These are phyloP conservation scores for Chrysaora quinquecirrha DNA, from an alignment of 30 jellyfish, hydroid and myxozoan genomes.

Conservation along the genomic window DNA sequence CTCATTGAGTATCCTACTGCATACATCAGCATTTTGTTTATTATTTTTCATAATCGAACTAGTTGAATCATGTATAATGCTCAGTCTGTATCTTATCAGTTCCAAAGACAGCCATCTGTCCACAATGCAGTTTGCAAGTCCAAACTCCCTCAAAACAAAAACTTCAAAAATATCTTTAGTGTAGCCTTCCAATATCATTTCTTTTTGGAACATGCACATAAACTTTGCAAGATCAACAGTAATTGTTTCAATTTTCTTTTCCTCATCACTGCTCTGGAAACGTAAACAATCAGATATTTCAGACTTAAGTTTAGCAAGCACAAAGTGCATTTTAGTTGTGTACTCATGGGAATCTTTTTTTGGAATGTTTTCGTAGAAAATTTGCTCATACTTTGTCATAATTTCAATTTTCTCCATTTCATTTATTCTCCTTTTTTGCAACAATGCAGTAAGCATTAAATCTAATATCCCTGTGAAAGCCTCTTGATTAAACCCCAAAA, in stretches of 20 bases:
- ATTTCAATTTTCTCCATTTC: slow-evolving; percentile 47
- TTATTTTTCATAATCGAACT: slow-evolving; percentile 28
- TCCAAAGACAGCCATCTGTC: slow-evolving; percentile 56
- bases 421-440: slow-evolving; percentile 25
- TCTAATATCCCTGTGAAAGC: slow-evolving; percentile 35
- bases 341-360: background rate
- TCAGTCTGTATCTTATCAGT: slow-evolving; percentile 34
- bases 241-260: background rate
- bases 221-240: slow-evolving; percentile 25
- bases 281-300: background rate
- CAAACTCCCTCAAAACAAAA: slow-evolving; percentile 23
- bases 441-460: slow-evolving; percentile 31
- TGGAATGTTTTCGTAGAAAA: slow-evolving; percentile 25
- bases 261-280: slow-evolving; percentile 13
- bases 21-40: background rate
- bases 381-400: slow-evolving; percentile 48
- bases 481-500: slow-evolving; percentile 30
- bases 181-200: background rate
- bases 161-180: slow-evolving; percentile 14
- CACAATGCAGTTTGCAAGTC: background rate
- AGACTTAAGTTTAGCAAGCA: slow-evolving; percentile 5
- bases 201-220: slow-evolving; percentile 43
- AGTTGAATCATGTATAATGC: slow-evolving; percentile 18
- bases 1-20: background rate
- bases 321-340: slow-evolving; percentile 43